phyloP scores from a whole-genome alignment of 2,888 invertebrate genomes.

The Podabrus alpinus region DNA sequence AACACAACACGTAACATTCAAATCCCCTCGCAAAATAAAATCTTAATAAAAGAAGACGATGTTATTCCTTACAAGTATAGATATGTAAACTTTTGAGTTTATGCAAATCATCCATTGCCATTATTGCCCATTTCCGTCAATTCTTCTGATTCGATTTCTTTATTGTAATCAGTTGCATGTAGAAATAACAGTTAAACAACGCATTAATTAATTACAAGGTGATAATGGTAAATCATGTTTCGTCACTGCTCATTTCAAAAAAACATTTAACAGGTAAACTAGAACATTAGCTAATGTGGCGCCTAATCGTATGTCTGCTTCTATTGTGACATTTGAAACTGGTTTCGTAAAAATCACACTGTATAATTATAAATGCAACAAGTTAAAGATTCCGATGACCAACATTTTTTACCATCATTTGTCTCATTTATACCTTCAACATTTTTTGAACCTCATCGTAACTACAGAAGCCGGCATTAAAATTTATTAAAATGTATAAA shows the following conservation, averaged over 20 bases:
- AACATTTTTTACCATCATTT: neutral
- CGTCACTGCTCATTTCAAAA: neutral
- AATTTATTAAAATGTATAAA: neutral
- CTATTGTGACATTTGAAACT: conserved; percentile 9
- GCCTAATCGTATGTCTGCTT: conserved; percentile 19
- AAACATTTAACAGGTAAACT: conserved; percentile 15
- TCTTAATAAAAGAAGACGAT: neutral
- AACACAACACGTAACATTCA: no score
- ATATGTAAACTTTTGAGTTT: neutral
- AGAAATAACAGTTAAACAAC: neutral
- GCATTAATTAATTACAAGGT: neutral
- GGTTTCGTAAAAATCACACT: neutral
- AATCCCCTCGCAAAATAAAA: no score
- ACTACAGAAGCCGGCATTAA: neutral
- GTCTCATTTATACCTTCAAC: neutral
- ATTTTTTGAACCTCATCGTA: neutral
- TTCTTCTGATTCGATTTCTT: neutral
- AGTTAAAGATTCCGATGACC: neutral
- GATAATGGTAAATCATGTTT: neutral
- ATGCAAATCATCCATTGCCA: neutral
- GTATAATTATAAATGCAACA: neutral
- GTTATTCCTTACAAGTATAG: neutral
- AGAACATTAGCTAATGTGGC: conserved; percentile 25
- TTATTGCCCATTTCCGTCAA: neutral
- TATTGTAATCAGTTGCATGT: neutral